Base-by-base conservation (phyloP, 2,797 vertebrate genomes). In the Halcyon badia region DNA sequence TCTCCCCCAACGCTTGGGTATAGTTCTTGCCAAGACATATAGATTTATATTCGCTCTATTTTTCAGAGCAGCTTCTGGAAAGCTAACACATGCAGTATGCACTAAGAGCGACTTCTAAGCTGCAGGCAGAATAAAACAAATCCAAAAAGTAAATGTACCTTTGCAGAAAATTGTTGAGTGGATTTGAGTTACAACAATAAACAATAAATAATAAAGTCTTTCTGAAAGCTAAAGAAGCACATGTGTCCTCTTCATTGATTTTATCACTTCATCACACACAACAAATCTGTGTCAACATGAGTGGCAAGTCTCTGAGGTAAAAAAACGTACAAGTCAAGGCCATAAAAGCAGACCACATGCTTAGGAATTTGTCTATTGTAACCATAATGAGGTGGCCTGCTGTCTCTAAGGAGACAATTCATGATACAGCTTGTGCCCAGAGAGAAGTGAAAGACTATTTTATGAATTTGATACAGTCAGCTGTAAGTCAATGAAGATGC, bases 281-380 rank as follows among this genome's bases (percentile, higher is more conserved):
- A 96, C 93, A 98, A 98, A 98, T 98, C 96, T 97, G 83, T 98
- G 97, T 98, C 97, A 98, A 98, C 96, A 96, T 81, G 89, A 98
- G 95, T 97, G 97, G 96, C 94, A 97, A 98, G 96, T 98, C 97
- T 98, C 97, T 72, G 84, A 98, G 94, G 97, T 91, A 97, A 89
- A 98, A 97, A 58, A 95, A 97, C 31, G 80, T 93, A 90, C 89
- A 97, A 95, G 94, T 98, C 97, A 98, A 98, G 97, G 97, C 97
- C 96, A 94, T 62, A 84, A 97, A 98, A 97, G 86, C 89, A 97
- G 92, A 94, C 94, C 75, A 92, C 96, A 96, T 95, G 95, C 95
- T 96, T 96, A 80, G 78, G 91, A 98, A 97, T 97, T 94, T 97
- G 83, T 97, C 96, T 98, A 94, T 97, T 98, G 92, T 95, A 96